Conservation (phyloP, 2,888 invertebrate species). For the Cryptus armator region DNA sequence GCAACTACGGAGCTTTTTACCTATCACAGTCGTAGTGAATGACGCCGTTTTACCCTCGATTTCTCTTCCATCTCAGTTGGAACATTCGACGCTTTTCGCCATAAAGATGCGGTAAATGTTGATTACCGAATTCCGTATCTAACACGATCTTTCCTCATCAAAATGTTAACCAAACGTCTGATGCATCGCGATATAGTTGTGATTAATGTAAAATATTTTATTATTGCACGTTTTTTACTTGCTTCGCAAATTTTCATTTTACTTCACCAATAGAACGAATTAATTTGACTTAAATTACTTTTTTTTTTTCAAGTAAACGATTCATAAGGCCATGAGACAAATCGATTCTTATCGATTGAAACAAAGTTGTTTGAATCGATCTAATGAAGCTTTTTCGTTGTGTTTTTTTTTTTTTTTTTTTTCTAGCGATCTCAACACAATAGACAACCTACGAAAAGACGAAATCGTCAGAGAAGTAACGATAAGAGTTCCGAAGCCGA, state of each 20-base stretch:
- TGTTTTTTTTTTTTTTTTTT: too few species aligned
- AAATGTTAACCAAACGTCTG: background rate
- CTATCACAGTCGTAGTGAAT: conserved; percentile 2
- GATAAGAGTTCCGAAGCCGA: conserved; percentile 15
- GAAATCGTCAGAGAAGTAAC: background rate
- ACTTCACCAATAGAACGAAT: background rate
- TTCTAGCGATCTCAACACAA: too few species aligned
- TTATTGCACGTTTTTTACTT: too few species aligned
- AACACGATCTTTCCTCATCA: background rate
- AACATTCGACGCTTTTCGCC: background rate
- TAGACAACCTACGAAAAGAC: too few species aligned
- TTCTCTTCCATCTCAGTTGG: conserved; percentile 6
- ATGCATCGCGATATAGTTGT: background rate
- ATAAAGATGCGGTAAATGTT: background rate
- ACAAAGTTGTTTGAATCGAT: too few species aligned
- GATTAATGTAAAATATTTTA: too few species aligned
- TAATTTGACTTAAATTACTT: background rate
- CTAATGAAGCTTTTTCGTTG: too few species aligned
- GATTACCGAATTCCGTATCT: conserved; percentile 1
- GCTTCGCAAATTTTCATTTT: background rate
- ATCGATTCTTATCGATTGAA: too few species aligned
- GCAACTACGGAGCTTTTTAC: conserved; percentile 35
- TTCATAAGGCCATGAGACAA: too few species aligned
- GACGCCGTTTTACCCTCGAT: conserved; percentile 30
- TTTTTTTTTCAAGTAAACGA: too few species aligned